A percentile compares a stretch with the other conserved stretches of the same genome.
phyloP scores from a whole-genome alignment of 1,140 invertebrate species.

The Teleogryllus occipitalis region DNA sequence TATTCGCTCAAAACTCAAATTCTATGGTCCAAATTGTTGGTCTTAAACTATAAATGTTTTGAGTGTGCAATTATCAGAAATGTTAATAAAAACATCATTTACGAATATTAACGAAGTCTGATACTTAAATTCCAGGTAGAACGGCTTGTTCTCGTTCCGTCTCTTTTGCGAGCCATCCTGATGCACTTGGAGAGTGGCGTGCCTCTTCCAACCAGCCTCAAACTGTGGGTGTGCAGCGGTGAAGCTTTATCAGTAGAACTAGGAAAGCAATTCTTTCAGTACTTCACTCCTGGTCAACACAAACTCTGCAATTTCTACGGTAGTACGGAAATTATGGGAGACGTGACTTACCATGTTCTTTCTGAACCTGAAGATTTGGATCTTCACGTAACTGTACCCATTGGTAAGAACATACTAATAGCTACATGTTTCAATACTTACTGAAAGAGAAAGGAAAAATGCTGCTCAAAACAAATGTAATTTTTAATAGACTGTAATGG shows the following conservation, averaged over 20 bases:
- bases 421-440: neutral
- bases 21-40: too few species aligned
- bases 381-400: slow-evolving; percentile 60
- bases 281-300: slow-evolving; percentile 49
- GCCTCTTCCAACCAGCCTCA: neutral
- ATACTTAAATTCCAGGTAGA: slow-evolving; percentile 48
- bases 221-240: slow-evolving; percentile 68
- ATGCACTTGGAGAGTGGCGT: slow-evolving; percentile 49
- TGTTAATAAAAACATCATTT: too few species aligned
- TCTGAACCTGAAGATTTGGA: slow-evolving; percentile 45
- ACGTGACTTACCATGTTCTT: slow-evolving; percentile 60
- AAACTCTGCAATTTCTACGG: slow-evolving; percentile 80
- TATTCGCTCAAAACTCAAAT: too few species aligned
- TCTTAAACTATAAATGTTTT: too few species aligned
- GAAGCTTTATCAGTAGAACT: slow-evolving; percentile 60
- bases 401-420: slow-evolving; percentile 47
- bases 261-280: slow-evolving; percentile 60
- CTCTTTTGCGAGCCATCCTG: slow-evolving; percentile 64
- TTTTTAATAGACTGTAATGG: neutral
- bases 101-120: neutral
- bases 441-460: neutral
- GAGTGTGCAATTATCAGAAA: too few species aligned
- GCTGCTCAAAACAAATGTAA: neutral
- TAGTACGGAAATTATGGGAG: slow-evolving; percentile 79
- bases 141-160: slow-evolving; percentile 73